Evolutionary conservation across 2,113 vertebrate species (phyloP).

Genomic region (Dissostichus mawsoni): DNA sequence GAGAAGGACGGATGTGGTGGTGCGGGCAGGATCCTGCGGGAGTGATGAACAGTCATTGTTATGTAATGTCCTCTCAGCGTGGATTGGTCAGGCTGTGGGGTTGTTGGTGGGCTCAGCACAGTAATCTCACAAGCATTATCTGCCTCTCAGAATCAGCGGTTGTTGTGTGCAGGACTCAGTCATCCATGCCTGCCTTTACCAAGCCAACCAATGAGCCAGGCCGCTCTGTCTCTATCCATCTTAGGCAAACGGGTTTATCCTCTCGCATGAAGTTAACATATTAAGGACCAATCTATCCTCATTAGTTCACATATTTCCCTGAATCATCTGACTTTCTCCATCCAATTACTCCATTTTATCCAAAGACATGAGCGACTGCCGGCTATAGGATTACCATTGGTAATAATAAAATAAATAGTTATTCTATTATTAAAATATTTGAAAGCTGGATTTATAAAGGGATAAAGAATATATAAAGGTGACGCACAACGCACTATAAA

Average conservation of each 20-base stretch:
- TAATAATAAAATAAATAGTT: neutral
- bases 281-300: neutral
- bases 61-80: conserved; percentile 69
- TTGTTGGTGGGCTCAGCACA: conserved; percentile 67
- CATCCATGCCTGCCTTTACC: conserved; percentile 42
- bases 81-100: conserved; percentile 62
- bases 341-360: neutral
- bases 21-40: conserved; percentile 49
- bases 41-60: conserved; percentile 66
- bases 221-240: conserved; percentile 21
- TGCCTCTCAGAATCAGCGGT: conserved; percentile 54
- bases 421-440: too few relatives aligned
- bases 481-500: too few relatives aligned
- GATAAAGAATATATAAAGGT: too few relatives aligned
- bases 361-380: neutral
- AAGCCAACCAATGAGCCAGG: conserved; percentile 35
- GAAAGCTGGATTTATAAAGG: too few relatives aligned
- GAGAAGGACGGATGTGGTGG: conserved; percentile 48
- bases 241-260: conserved; percentile 25
- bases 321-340: too few relatives aligned
- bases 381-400: neutral
- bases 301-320: neutral
- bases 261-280: neutral
- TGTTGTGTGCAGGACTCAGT: conserved; percentile 56
- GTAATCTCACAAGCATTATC: conserved; percentile 75